A percentile compares a stretch with the other conserved stretches of the same genome.
Conservation (phyloP, 2,797 vertebrate genomes). For the Chiloscyllium punctatum region DNA sequence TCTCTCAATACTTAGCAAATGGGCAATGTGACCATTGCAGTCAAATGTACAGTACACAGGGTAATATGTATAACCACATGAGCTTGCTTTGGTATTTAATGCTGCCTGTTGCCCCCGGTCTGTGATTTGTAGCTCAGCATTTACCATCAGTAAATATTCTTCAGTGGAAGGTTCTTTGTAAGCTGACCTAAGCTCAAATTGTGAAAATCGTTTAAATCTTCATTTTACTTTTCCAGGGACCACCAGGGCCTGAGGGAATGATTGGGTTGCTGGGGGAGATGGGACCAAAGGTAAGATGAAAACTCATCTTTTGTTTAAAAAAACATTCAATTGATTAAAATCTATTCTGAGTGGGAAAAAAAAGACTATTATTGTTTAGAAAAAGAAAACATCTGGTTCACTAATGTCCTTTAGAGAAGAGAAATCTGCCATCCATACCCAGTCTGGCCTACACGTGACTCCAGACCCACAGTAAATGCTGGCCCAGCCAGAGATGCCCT, state of each 20-base stretch:
- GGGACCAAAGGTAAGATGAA: conserved; percentile 73
- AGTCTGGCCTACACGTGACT: too few relatives aligned
- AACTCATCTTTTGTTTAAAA: not conserved
- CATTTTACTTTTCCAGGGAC: conserved; percentile 63
- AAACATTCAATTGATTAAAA: too few relatives aligned
- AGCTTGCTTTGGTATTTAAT: not conserved
- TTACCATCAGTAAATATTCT: not conserved
- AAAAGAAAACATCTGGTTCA: too few relatives aligned
- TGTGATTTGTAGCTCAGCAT: not conserved
- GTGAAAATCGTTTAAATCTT: not conserved
- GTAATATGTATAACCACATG: not conserved
- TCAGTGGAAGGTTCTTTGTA: not conserved
- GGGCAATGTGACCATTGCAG: not conserved
- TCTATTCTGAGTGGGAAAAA: too few relatives aligned
- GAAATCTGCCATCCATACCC: too few relatives aligned
- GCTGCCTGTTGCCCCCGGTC: not conserved
- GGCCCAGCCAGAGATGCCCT: too few relatives aligned
- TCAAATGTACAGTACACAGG: not conserved
- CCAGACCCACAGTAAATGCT: too few relatives aligned
- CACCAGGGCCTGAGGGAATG: conserved; percentile 73
- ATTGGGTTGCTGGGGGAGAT: conserved; percentile 81
- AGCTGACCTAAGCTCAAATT: not conserved
- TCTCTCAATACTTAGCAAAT: not conserved
- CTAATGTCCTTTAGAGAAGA: too few relatives aligned
- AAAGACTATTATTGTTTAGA: too few relatives aligned